Evolutionary conservation across 1,140 invertebrate species (phyloP).

Genomic region (Coenobita brevimanus): DNA sequence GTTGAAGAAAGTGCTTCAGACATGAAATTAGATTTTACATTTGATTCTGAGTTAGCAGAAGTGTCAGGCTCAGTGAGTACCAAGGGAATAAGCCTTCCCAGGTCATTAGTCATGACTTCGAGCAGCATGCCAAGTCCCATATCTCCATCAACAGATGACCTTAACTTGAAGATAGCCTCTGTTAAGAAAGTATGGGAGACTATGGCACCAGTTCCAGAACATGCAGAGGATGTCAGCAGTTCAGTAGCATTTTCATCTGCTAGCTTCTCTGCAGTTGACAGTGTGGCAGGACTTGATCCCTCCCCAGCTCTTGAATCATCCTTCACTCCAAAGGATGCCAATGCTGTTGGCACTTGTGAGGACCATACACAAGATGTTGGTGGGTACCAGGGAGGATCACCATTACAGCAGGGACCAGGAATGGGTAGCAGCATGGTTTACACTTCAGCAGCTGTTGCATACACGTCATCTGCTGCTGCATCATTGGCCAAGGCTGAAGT

Average conservation of each 20-base stretch:
- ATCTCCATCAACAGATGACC: slow-evolving; percentile 86
- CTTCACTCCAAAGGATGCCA: slow-evolving; percentile 63
- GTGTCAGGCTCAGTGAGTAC: slow-evolving; percentile 74
- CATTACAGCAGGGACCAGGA: slow-evolving; percentile 54
- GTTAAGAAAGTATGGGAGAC: slow-evolving; percentile 91
- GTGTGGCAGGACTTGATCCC: slow-evolving; percentile 67
- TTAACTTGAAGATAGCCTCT: slow-evolving; percentile 94
- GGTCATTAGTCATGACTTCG: slow-evolving; percentile 78
- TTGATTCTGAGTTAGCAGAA: slow-evolving; percentile 82
- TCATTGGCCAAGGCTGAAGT: slow-evolving; percentile 64
- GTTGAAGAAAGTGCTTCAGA: slow-evolving; percentile 85
- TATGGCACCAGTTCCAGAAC: slow-evolving; percentile 81
- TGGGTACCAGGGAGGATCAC: slow-evolving; percentile 57
- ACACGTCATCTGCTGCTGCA: slow-evolving; percentile 72
- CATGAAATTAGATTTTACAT: slow-evolving; percentile 93
- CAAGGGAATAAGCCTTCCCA: slow-evolving; percentile 79
- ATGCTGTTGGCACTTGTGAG: slow-evolving; percentile 57
- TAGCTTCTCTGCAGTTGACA: slow-evolving; percentile 72
- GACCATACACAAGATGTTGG: slow-evolving; percentile 70
- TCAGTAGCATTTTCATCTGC: slow-evolving; percentile 74
- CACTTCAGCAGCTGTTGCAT: slow-evolving; percentile 57
- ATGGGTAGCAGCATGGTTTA: slow-evolving; percentile 63
- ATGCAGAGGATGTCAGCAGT: slow-evolving; percentile 76
- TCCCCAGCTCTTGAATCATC: slow-evolving; percentile 61
- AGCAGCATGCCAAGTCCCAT: slow-evolving; percentile 77